Evolutionary conservation across 2,888 invertebrate genomes (phyloP).

Genomic region (Diarsia brunnea): DNA sequence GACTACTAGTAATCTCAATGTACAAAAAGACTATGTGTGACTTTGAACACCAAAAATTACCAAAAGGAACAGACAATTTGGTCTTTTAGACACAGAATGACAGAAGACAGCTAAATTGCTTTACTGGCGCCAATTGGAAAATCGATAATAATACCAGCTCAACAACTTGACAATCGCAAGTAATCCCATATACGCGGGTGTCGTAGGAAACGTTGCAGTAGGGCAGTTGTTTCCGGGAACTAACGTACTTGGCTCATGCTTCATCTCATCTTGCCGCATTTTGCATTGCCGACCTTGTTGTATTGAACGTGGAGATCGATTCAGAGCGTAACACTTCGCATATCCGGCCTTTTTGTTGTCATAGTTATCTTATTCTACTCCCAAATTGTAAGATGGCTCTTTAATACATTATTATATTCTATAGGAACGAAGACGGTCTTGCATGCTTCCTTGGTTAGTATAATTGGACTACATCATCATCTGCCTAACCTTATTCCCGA

Average conservation of each 20-base stretch:
- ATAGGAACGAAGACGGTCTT: background rate
- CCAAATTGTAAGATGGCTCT: background rate
- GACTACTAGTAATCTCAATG: background rate
- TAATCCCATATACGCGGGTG: constrained; percentile 25
- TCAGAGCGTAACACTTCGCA: constrained; percentile 15
- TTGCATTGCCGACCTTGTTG: constrained; percentile 23
- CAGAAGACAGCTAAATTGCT: background rate
- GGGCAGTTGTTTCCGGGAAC: constrained; percentile 71
- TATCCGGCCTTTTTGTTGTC: constrained; percentile 2
- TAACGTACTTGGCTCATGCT: constrained; percentile 47
- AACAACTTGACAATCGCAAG: constrained; percentile 27
- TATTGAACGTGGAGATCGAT: constrained; percentile 11
- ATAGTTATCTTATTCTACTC: background rate
- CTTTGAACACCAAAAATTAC: background rate
- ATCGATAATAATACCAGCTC: constrained; percentile 2
- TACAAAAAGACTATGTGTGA: background rate
- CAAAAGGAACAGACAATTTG: background rate
- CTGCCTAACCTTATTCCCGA: too few relatives aligned
- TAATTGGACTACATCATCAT: background rate
- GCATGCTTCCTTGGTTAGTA: background rate
- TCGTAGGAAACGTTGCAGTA: constrained; percentile 58
- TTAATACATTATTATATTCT: background rate
- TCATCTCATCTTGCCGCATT: constrained; percentile 43
- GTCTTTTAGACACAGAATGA: background rate
- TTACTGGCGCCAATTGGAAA: background rate